These are phyloP conservation scores for Drosophila navojoa DNA, from an alignment of 1,140 invertebrate species.

Conservation along the genomic window DNA sequence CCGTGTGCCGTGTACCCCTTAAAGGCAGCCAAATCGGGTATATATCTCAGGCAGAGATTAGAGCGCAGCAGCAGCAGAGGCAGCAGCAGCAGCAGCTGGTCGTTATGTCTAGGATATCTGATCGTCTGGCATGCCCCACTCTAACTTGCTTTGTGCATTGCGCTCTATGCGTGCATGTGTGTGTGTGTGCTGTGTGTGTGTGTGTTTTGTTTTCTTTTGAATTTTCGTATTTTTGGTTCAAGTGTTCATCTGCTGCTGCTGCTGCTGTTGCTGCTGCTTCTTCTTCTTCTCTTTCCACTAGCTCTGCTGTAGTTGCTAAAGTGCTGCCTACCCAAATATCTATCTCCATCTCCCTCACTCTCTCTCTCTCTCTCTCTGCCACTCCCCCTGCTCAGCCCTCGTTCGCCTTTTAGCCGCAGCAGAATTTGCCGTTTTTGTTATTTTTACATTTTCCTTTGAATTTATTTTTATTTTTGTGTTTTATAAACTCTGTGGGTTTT, in stretches of 20 bases:
- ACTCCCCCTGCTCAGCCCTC: no score
- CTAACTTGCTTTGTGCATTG: constrained; percentile 21
- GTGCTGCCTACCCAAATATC: constrained; percentile 35
- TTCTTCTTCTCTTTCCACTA: neutral
- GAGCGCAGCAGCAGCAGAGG: no score
- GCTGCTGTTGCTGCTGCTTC: neutral
- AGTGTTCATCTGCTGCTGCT: constrained; percentile 22
- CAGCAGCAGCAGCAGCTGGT: no score
- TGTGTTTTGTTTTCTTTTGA: constrained; percentile 46
- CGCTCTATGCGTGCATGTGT: neutral
- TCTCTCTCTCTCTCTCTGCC: neutral
- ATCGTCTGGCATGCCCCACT: neutral
- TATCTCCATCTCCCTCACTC: neutral
- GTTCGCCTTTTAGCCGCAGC: constrained; percentile 20
- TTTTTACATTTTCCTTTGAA: constrained; percentile 78
- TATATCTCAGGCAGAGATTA: no score
- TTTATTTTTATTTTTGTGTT: constrained; percentile 80
- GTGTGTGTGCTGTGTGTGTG: constrained; percentile 1
- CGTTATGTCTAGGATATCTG: neutral
- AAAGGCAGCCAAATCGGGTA: neutral
- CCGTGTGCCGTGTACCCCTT: neutral
- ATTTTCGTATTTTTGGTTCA: constrained; percentile 50
- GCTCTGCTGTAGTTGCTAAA: constrained; percentile 33
- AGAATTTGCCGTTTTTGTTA: constrained; percentile 70
- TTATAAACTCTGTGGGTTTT: constrained; percentile 78